phyloP scores from a whole-genome alignment of 1,140 invertebrate species.

The Macrosteles quadrilineatus region DNA sequence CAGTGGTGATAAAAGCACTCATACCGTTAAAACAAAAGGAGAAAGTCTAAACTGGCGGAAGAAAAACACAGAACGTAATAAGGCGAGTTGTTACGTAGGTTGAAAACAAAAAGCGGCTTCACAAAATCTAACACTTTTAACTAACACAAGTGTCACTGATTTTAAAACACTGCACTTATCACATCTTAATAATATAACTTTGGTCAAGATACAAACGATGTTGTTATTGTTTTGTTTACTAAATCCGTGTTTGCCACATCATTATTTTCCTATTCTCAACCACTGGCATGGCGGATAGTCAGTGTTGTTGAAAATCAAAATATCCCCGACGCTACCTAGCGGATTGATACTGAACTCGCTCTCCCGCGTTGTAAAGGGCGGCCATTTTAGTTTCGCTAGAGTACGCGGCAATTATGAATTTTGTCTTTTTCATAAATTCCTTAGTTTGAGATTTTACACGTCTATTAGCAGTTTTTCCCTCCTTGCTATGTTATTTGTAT shows the following conservation, averaged over 20 bases:
- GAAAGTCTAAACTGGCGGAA: background rate
- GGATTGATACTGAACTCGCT: constrained; percentile 18
- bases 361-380: constrained; percentile 28
- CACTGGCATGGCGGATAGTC: constrained; percentile 55
- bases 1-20: constrained; percentile 3
- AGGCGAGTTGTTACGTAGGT: constrained; percentile 33
- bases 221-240: constrained; percentile 21
- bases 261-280: constrained; percentile 54
- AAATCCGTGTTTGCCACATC: constrained; percentile 53
- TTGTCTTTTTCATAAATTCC: too few species aligned
- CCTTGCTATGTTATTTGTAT: too few species aligned
- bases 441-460: too few species aligned
- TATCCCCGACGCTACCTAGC: constrained; percentile 28
- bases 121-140: constrained; percentile 13
- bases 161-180: constrained; percentile 16
- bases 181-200: constrained; percentile 31
- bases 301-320: constrained; percentile 36
- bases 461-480: too few species aligned
- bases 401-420: too few species aligned
- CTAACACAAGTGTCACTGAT: constrained; percentile 20
- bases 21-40: constrained; percentile 19
- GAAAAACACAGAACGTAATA: constrained; percentile 31
- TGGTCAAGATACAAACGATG: background rate
- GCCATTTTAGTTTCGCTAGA: constrained; percentile 17
- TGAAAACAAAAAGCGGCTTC: constrained; percentile 32